Conservation (phyloP, 2,113 vertebrate genomes). For the Orcinus orca region DNA sequence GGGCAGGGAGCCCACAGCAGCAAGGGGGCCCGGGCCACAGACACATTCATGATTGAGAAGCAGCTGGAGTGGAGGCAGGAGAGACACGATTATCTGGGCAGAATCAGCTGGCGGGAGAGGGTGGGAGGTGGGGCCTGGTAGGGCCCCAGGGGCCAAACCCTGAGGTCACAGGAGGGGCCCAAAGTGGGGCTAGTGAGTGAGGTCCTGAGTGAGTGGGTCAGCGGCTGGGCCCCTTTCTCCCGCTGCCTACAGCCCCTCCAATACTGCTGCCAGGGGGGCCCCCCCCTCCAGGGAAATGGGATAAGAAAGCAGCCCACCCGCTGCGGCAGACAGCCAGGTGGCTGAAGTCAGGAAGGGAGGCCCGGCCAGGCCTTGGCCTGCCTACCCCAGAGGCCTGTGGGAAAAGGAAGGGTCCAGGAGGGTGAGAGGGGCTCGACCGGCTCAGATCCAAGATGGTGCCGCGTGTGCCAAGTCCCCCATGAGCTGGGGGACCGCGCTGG, state of each 20-base stretch:
- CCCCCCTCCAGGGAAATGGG: slow-evolving; percentile 32
- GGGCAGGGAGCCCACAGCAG: slow-evolving; percentile 59
- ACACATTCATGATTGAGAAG: slow-evolving; percentile 76
- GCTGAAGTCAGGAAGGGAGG: slow-evolving; percentile 42
- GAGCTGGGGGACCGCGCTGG: slow-evolving; percentile 85
- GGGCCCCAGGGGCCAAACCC: slow-evolving; percentile 77
- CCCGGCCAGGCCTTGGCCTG: slow-evolving; percentile 53
- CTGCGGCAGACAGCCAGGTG: slow-evolving; percentile 33
- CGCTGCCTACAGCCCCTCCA: slow-evolving; percentile 69
- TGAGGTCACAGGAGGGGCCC: slow-evolving; percentile 78
- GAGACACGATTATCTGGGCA: slow-evolving; percentile 73
- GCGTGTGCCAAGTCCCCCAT: slow-evolving; percentile 61
- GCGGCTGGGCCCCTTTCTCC: slow-evolving; percentile 74
- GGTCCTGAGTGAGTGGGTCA: slow-evolving; percentile 80
- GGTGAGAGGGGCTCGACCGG: slow-evolving; percentile 90
- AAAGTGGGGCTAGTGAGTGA: slow-evolving; percentile 74
- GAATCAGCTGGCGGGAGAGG: slow-evolving; percentile 8
- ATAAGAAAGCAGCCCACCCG: slow-evolving; percentile 14
- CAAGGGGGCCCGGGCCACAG: not conserved
- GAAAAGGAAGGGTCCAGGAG: slow-evolving; percentile 63
- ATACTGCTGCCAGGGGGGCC: slow-evolving; percentile 60
- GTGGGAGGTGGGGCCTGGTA: slow-evolving; percentile 41
- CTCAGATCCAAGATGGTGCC: slow-evolving; percentile 83
- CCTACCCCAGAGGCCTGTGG: slow-evolving; percentile 66
- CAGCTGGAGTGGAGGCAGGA: slow-evolving; percentile 68